A percentile compares a stretch with the other conserved stretches of the same genome.
These are phyloP conservation scores for Aphidius ervi DNA, from an alignment of 1,140 invertebrate species.

Conservation along the genomic window DNA sequence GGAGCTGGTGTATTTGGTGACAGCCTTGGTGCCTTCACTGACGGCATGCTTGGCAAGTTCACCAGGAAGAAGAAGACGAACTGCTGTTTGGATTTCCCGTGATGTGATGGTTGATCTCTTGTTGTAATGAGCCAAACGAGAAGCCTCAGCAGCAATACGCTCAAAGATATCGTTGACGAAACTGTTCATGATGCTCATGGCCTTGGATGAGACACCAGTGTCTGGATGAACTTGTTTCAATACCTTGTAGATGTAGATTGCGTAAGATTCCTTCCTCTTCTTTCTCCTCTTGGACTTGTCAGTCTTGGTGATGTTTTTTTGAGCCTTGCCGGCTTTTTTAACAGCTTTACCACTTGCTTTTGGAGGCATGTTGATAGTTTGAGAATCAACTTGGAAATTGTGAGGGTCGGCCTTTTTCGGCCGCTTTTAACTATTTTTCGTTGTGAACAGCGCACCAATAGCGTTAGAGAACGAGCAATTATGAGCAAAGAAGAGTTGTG, in stretches of 20 bases:
- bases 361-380: not conserved
- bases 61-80: constrained; percentile 1
- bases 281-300: not conserved
- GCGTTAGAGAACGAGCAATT: no score
- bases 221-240: constrained; percentile 7
- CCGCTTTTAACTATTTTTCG: no score
- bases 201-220: not conserved
- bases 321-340: not conserved
- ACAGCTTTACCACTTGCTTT: constrained; percentile 4
- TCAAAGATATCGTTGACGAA: constrained; percentile 7
- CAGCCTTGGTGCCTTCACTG: constrained; percentile 5
- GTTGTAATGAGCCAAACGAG: not conserved
- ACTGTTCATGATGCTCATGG: constrained; percentile 5
- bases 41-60: constrained; percentile 3
- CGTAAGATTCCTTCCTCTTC: constrained; percentile 6
- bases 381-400: no score
- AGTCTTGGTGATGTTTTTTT: constrained; percentile 3
- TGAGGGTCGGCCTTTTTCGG: no score
- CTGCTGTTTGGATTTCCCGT: not conserved
- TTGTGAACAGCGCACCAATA: no score
- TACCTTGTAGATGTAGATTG: constrained; percentile 7
- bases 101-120: constrained; percentile 1
- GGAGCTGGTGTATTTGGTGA: constrained; percentile 7
- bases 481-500: no score
- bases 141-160: not conserved